phyloP scores from a whole-genome alignment of 2,888 invertebrate genomes.

The Synanthedon andrenaeformis region DNA sequence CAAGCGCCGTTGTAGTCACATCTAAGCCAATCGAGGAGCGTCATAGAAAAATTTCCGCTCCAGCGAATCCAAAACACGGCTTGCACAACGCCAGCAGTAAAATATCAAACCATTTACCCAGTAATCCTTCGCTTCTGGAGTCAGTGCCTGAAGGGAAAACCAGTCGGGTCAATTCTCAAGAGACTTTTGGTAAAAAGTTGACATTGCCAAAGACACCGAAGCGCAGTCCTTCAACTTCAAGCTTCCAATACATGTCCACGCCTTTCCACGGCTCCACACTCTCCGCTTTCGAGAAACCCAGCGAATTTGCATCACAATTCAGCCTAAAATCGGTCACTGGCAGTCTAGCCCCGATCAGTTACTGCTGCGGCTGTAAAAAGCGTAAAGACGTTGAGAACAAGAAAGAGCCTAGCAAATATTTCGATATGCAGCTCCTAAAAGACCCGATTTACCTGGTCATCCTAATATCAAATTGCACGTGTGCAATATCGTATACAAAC shows the following conservation, averaged over 20 bases:
- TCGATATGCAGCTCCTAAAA: constrained; percentile 78
- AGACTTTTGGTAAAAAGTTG: constrained; percentile 48
- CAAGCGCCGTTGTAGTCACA: constrained; percentile 78
- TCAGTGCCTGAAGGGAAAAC: constrained; percentile 76
- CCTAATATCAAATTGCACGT: constrained; percentile 85
- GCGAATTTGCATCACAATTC: constrained; percentile 82
- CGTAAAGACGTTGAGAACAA: constrained; percentile 41
- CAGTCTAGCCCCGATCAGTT: constrained; percentile 58
- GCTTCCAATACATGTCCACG: constrained; percentile 86
- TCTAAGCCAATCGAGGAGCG: constrained; percentile 34
- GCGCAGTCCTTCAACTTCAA: constrained; percentile 82
- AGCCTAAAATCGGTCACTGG: constrained; percentile 77
- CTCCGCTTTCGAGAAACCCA: constrained; percentile 80
- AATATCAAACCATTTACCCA: constrained; percentile 70
- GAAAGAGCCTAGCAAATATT: constrained; percentile 73
- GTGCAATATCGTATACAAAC: constrained; percentile 88
- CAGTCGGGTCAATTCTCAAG: constrained; percentile 43
- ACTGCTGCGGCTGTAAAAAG: constrained; percentile 43
- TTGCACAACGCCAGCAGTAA: constrained; percentile 73
- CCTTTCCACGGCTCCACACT: constrained; percentile 88
- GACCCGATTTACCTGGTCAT: constrained; percentile 87
- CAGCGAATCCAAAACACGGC: constrained; percentile 43
- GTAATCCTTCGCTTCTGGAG: constrained; percentile 73
- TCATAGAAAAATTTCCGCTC: constrained; percentile 45
- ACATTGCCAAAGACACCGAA: constrained; percentile 65